phyloP scores from a whole-genome alignment of 2,113 vertebrate species.

The Pionites leucogaster region DNA sequence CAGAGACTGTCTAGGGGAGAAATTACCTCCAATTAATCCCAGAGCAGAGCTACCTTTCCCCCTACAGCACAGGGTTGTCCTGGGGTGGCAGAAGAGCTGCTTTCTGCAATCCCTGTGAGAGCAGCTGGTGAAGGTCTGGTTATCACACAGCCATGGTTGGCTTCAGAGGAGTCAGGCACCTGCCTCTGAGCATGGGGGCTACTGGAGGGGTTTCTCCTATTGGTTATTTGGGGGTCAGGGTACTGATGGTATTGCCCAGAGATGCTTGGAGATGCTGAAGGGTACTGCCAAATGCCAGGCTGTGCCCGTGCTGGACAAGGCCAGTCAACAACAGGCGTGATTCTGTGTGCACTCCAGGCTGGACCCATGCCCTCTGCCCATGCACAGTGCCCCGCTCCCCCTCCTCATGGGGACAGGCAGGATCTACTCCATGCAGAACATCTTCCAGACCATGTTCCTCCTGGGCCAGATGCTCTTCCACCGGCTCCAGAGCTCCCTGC shows the following conservation, averaged over 20 bases:
- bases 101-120: not conserved
- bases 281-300: not conserved
- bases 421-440: constrained; percentile 59
- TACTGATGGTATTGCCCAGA: not conserved
- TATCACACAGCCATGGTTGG: not conserved
- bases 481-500: constrained; percentile 1
- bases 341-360: constrained; percentile 34
- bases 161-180: not conserved
- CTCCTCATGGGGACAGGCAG: not conserved
- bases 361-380: not conserved
- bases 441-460: constrained; percentile 44
- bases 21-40: not conserved
- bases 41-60: not conserved
- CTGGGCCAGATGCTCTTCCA: constrained; percentile 51
- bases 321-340: not conserved
- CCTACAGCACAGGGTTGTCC: not conserved
- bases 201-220: not conserved
- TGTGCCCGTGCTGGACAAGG: fast-evolving
- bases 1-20: not conserved
- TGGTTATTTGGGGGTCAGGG: not conserved
- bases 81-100: not conserved
- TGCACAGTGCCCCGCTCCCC: not conserved
- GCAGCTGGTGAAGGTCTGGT: not conserved
- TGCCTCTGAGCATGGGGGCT: not conserved
- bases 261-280: not conserved